A percentile compares a stretch with the other conserved stretches of the same genome.
phyloP scores from a whole-genome alignment of 2,797 vertebrate species.

The Acestrorhynchus altus region DNA sequence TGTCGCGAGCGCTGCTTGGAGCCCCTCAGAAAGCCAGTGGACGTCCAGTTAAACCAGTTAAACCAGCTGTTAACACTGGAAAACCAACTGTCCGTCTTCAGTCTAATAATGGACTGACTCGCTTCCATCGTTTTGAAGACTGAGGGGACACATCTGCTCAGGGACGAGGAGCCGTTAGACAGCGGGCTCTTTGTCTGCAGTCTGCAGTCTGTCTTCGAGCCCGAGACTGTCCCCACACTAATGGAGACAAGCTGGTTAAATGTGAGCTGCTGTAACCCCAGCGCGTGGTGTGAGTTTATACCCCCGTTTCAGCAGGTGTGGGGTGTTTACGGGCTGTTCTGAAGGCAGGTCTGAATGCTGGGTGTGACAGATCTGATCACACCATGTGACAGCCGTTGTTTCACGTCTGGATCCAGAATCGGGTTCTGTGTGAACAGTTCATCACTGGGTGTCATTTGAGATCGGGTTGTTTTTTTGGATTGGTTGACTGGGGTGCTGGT shows the following conservation, averaged over 20 bases:
- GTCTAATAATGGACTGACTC: neutral
- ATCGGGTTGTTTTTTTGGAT: neutral
- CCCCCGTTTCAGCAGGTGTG: neutral
- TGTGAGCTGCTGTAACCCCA: neutral
- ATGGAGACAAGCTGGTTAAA: neutral
- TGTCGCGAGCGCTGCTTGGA: too few species aligned
- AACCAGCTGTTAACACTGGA: too few species aligned
- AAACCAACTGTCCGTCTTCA: too few species aligned
- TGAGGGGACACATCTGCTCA: neutral
- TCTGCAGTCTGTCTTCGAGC: constrained; percentile 23
- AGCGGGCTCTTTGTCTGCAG: constrained; percentile 39
- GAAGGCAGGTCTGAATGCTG: constrained; percentile 11
- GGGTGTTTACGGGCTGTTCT: neutral
- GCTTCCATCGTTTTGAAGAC: neutral
- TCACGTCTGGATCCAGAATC: neutral
- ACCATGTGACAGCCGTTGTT: constrained; percentile 36
- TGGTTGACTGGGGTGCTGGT: neutral
- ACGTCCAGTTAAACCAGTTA: too few species aligned
- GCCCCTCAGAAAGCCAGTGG: too few species aligned
- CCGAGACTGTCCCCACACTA: too few species aligned
- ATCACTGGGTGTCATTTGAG: neutral
- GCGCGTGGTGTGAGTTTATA: neutral
- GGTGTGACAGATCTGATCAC: constrained; percentile 37
- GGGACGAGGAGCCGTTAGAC: constrained; percentile 9
- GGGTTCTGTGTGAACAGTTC: neutral